Percentiles rank a stretch among this genome's conserved stretches.
Conservation (phyloP, 2,113 vertebrate species). For the Talpa occidentalis region DNA sequence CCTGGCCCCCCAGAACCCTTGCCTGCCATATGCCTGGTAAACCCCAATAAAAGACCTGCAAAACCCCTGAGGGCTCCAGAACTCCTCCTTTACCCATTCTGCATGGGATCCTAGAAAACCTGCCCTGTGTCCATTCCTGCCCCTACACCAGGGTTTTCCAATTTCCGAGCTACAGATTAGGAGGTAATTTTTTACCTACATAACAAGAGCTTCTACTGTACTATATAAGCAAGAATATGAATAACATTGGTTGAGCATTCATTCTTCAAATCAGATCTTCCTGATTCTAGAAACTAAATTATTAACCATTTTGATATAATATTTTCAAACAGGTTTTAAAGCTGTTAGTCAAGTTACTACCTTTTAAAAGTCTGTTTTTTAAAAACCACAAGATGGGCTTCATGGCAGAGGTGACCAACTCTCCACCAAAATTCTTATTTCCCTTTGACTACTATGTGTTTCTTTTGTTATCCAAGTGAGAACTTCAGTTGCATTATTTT, state of each 20-base stretch:
- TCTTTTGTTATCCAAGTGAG: neutral
- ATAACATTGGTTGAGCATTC: neutral
- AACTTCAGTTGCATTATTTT: neutral
- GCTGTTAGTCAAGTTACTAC: neutral
- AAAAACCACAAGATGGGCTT: neutral
- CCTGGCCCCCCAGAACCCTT: no score
- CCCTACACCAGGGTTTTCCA: neutral
- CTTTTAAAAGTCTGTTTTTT: neutral
- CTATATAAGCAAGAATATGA: neutral
- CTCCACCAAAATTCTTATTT: neutral
- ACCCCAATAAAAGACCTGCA: no score
- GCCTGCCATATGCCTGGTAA: no score
- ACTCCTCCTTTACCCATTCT: no score
- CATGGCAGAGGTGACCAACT: neutral
- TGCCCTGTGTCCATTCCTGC: no score
- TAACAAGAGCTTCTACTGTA: neutral
- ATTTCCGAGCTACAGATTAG: neutral
- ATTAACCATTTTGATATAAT: neutral
- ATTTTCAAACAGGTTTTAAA: conserved; percentile 3
- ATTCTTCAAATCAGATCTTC: neutral
- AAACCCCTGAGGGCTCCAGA: no score
- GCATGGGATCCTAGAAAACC: no score
- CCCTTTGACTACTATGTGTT: neutral
- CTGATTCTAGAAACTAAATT: neutral
- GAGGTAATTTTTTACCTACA: neutral